A percentile compares a stretch with the other conserved stretches of the same genome.
Conservation (phyloP, 2,888 invertebrate species). For the Pandemis corylana region DNA sequence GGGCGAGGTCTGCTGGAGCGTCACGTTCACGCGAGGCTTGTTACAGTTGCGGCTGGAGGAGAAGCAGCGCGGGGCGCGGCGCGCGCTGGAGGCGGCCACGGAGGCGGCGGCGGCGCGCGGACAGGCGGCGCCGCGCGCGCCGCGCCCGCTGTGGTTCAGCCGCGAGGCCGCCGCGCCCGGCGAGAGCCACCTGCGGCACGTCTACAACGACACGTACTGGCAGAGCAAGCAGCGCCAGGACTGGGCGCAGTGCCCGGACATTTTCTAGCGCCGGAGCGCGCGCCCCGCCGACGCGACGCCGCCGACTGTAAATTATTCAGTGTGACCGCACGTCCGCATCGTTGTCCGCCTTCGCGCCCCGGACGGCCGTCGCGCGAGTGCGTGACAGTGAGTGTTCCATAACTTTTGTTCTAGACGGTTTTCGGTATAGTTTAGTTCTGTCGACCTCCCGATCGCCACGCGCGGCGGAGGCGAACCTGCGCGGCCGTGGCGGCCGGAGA, state of each 20-base stretch:
- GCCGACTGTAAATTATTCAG: slow-evolving; percentile 7
- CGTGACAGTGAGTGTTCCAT: neutral
- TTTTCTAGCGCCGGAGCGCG: slow-evolving; percentile 85
- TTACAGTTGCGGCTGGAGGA: slow-evolving; percentile 90
- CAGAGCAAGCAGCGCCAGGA: slow-evolving; percentile 93
- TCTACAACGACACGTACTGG: slow-evolving; percentile 97
- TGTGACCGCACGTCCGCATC: slow-evolving; percentile 1
- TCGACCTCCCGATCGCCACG: neutral
- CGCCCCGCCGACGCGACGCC: slow-evolving; percentile 1
- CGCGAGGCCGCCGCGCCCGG: slow-evolving; percentile 90
- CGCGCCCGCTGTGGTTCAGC: slow-evolving; percentile 95
- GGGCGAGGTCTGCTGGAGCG: too few species aligned
- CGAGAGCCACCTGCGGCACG: slow-evolving; percentile 87
- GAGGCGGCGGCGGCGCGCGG: slow-evolving; percentile 88
- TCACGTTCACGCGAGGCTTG: too few species aligned
- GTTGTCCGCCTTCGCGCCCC: neutral
- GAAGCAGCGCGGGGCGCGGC: slow-evolving; percentile 94
- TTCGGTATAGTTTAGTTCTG: neutral
- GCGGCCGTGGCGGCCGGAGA: neutral
- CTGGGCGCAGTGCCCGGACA: slow-evolving; percentile 96
- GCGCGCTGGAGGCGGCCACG: slow-evolving; percentile 91
- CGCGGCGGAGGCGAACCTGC: neutral
- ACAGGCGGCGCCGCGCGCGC: slow-evolving; percentile 87
- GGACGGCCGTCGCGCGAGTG: neutral
- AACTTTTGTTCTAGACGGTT: slow-evolving; percentile 6